phyloP scores from a whole-genome alignment of 2,113 vertebrate species.

The Pelodiscus sinensis region DNA sequence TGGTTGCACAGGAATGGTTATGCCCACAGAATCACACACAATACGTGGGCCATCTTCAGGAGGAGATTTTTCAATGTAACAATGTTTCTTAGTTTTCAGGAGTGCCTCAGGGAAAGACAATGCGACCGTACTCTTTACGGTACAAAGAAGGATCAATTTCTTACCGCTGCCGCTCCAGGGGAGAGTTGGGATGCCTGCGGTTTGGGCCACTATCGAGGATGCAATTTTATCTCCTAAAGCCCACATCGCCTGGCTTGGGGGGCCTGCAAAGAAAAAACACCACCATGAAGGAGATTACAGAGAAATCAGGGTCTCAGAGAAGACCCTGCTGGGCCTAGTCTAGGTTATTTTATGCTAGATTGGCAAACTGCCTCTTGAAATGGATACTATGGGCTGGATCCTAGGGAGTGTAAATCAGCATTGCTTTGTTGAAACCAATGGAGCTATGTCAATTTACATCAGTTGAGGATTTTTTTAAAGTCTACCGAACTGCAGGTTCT shows the following conservation, averaged over 20 bases:
- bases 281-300: not conserved
- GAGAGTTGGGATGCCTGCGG: conserved; percentile 95
- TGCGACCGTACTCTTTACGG: not conserved
- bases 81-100: not conserved
- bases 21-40: not conserved
- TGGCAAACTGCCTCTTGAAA: not conserved
- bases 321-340: not conserved
- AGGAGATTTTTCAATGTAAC: not conserved
- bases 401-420: not conserved
- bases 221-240: conserved; percentile 98
- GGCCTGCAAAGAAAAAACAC: conserved; percentile 81
- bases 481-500: not conserved
- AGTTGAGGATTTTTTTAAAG: not conserved
- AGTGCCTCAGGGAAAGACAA: not conserved
- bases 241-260: conserved; percentile 99
- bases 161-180: conserved; percentile 96
- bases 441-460: not conserved
- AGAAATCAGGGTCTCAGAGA: fast-evolving
- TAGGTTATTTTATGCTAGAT: not conserved
- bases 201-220: conserved; percentile 97
- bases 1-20: not conserved
- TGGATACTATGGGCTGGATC: not conserved
- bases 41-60: not conserved
- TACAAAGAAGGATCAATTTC: conserved; percentile 11
- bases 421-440: not conserved